Evolutionary conservation across 2,113 vertebrate genomes (phyloP), one percentile per base, ranked within the genome.

Genomic region (Scomber scombrus): DNA sequence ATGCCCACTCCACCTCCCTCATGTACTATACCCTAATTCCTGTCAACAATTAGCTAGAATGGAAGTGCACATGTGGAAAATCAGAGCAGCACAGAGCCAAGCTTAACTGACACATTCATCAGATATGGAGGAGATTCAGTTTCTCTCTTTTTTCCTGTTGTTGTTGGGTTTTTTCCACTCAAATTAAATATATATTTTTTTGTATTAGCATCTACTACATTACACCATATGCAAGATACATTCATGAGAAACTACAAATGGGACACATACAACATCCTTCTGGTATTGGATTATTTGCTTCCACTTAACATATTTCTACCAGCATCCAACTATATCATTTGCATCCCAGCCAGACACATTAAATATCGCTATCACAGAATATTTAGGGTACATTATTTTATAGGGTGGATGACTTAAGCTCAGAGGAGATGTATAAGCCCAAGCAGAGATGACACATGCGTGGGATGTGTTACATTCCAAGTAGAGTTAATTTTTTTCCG

Each of bases 1-100:
- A 51, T 82, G 79, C 72, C 80, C 73, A 82, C 82, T 65, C 78
- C 66, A 69, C 71, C 81, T 85, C 76, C 73, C 86, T 71, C 72
- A 50, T 75, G 70, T 76, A 71, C 67, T 62, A 45, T 86, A 77
- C 67, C 72, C 86, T 85, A 85, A 86, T 91, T 92, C 86, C 86
- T 85, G 81, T 87, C 86, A 88, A 76, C 86, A 77, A 85, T 88
- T 91, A 90, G 85, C 77, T 64, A 31, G 73, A 83, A 71, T 61
- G 19, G 46, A 81, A 75, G 47, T 58, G 63, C 84, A 84, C 82
- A 72, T 74, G 76, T 78, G 78, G 69, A 70, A 71, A 84, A 64
- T 60, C 34, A 56, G 61, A 77, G 51, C 26, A 75, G 45, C 8
- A 3, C 1, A 46, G 55, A 82, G 60, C 46, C 75, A 66, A 66